Evolutionary conservation across 2,113 vertebrate genomes (phyloP), one percentile per base, ranked within the genome.

Genomic region (Trachemys scripta): DNA sequence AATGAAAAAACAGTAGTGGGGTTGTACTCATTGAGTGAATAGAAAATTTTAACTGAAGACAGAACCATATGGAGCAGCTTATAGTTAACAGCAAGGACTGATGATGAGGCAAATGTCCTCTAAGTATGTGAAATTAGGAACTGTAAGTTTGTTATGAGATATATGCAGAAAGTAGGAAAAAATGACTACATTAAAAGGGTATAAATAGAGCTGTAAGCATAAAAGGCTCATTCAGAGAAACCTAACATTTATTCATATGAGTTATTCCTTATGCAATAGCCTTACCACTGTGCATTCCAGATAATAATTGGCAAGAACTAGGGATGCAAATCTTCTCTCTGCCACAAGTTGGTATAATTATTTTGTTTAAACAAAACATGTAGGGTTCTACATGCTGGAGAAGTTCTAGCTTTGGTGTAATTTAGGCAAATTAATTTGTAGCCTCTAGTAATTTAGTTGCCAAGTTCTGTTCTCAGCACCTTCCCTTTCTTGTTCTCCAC

Each of bases 31-130:
- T 38, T 53, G 96, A 94, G 95, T 94, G 92, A 90, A 96, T 94
- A 78, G 94, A 91, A 97, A 96, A 98, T 90, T 96, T 96, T 98
- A 98, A 98, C 98, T 83, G 80, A 97, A 98, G 94, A 76, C 82
- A 80, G 94, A 94, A 96, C 98, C 98, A 99, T 98, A 99, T 98
- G 98, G 98, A 96, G 82, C 78, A 96, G 98, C 97, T 99, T 98
- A 99, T 72, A 92, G 94, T 97, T 95, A 84, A 87, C 25, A 45
- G 85, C 85, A 84, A 91, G 75, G 92, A 90, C 94, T 97, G 90
- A 62, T 53, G 97, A 97, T 92, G 86, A 95, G 90, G 94, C 92
- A 97, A 98, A 97, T 95, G 94, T 93, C 96, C 88, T 45, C 47
- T 17, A 62, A 90, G 53, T 8, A 56, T 19, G 59, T 94, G 90